Evolutionary conservation across 1,140 invertebrate genomes (phyloP).

Genomic region (Drosophila lowei): DNA sequence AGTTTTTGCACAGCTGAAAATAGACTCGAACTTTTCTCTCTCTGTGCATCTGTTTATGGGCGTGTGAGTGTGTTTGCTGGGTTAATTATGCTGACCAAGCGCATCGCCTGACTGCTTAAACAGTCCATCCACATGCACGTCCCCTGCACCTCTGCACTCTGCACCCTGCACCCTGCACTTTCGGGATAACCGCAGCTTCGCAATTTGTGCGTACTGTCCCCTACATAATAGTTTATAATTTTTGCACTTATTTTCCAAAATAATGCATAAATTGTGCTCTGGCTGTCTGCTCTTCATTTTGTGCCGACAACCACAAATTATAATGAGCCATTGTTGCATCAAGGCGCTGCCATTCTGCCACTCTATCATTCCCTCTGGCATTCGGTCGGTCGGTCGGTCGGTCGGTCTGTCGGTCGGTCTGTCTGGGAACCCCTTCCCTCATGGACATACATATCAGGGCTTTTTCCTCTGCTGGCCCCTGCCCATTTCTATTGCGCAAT

Average conservation of each 20-base stretch:
- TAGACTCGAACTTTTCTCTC: too few species aligned
- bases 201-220: constrained; percentile 28
- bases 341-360: constrained; percentile 32
- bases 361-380: not conserved
- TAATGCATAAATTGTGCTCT: constrained; percentile 72
- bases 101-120: constrained; percentile 58
- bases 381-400: not conserved
- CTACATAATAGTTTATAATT: constrained; percentile 72
- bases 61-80: constrained; percentile 26
- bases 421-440: constrained; percentile 4
- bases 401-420: not conserved
- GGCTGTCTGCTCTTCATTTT: constrained; percentile 68
- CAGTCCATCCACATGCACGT: constrained; percentile 18
- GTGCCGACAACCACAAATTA: constrained; percentile 73
- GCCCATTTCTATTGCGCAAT: constrained; percentile 43
- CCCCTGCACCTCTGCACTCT: not conserved
- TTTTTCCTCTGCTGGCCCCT: not conserved
- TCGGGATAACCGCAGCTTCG: constrained; percentile 28
- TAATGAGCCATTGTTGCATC: constrained; percentile 74
- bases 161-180: not conserved
- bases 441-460: not conserved
- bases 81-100: constrained; percentile 76
- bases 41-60: constrained; percentile 6
- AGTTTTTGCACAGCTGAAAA: too few species aligned
- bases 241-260: constrained; percentile 73